Percentiles rank a stretch among this genome's conserved stretches.
phyloP scores from a whole-genome alignment of 2,888 invertebrate species.

The Argyresthia goedartella region DNA sequence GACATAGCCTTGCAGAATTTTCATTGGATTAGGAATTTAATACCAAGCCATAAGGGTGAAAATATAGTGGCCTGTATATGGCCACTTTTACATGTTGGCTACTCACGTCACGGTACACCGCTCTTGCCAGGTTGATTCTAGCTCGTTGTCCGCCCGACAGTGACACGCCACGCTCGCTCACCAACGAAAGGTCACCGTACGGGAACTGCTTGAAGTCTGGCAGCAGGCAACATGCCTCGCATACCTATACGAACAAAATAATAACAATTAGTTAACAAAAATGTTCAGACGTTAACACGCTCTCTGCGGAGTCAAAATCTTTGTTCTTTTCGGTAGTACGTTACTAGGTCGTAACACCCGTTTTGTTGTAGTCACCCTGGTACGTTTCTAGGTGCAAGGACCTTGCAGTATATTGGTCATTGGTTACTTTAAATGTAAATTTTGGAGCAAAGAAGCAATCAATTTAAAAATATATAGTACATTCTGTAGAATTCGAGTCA shows the following conservation, averaged over 20 bases:
- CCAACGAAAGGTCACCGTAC: conserved; percentile 81
- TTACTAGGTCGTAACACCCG: too few relatives aligned
- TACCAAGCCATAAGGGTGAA: too few relatives aligned
- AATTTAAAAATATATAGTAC: too few relatives aligned
- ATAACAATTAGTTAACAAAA: background rate
- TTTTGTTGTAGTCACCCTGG: too few relatives aligned
- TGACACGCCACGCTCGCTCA: conserved; percentile 86
- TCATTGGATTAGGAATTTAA: too few relatives aligned
- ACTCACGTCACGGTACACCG: conserved; percentile 78
- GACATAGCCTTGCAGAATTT: too few relatives aligned
- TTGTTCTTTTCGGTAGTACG: background rate
- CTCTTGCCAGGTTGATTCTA: conserved; percentile 82
- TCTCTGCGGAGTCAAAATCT: background rate
- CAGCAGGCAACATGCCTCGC: conserved; percentile 74
- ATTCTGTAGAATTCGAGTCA: too few relatives aligned
- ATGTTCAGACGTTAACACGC: background rate
- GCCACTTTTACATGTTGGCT: background rate
- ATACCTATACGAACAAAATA: conserved; percentile 43
- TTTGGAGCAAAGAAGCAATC: too few relatives aligned
- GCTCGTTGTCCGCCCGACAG: conserved; percentile 89
- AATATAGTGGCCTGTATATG: too few relatives aligned
- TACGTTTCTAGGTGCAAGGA: too few relatives aligned
- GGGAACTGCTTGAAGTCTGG: conserved; percentile 82
- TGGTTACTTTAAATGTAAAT: too few relatives aligned
- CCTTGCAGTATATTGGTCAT: too few relatives aligned